Percentiles rank a stretch among this genome's conserved stretches.
phyloP scores from a whole-genome alignment of 2,888 invertebrate species.

The Apodemia hepburni region DNA sequence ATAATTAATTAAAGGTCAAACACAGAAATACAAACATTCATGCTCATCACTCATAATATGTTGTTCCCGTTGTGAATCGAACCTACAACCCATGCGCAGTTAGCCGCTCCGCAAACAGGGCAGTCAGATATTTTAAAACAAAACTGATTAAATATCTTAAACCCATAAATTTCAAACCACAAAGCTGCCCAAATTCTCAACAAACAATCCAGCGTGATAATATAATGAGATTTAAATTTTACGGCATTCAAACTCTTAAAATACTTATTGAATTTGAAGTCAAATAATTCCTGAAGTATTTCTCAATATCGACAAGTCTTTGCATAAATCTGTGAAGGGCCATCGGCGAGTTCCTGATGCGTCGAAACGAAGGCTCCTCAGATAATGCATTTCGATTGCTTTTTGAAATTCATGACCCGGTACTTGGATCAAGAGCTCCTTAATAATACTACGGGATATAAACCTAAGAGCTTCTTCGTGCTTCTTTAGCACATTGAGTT shows the following conservation, averaged over 20 bases:
- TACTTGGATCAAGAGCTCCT: conserved; percentile 34
- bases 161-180: not conserved
- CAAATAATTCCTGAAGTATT: conserved; percentile 10
- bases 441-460: conserved; percentile 32
- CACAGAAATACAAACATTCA: too few relatives aligned
- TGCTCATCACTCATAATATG: too few relatives aligned
- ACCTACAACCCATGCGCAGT: too few relatives aligned
- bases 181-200: not conserved
- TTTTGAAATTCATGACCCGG: conserved; percentile 43
- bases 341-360: conserved; percentile 35
- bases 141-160: not conserved
- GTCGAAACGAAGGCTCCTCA: conserved; percentile 35
- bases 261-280: conserved; percentile 6
- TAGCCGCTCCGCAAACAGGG: too few relatives aligned
- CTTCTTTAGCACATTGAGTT: not conserved
- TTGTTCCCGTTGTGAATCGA: too few relatives aligned
- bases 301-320: conserved; percentile 32
- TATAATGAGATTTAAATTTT: not conserved
- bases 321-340: conserved; percentile 39
- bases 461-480: conserved; percentile 21
- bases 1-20: too few relatives aligned
- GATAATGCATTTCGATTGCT: conserved; percentile 41
- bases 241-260: not conserved
- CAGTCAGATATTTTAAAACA: too few relatives aligned
- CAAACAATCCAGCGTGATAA: not conserved